Evolutionary conservation across 1,140 invertebrate genomes (phyloP), one percentile per base, ranked within the genome.

Genomic region (Drosophila pectinifera): DNA sequence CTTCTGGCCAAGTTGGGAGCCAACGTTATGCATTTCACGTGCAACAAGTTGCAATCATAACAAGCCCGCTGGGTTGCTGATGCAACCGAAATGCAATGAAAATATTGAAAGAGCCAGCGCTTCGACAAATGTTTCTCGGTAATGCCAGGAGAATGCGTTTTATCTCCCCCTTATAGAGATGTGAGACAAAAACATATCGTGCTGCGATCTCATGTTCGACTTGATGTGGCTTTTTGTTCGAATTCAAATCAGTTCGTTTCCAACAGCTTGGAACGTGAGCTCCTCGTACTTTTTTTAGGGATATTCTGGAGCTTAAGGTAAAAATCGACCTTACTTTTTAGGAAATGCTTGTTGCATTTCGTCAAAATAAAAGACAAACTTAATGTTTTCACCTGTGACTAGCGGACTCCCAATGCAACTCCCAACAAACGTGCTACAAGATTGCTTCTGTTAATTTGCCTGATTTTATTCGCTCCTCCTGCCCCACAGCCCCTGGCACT

Each of bases 31-130:
- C 84, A 89, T 80, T 88, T 88, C 84, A 88, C 84, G 84, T 88
- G 85, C 84, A 88, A 88, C 84, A 88, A 88, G 84, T 88, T 88
- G 84, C 73, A 89, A 84, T 88, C 84, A 88, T 88, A 88, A 88
- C 84, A 88, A 79, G 79, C 49, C 39, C 74, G 16, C 45, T 49
- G 42, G 41, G 41, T 18, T 69, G 75, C 70, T 76, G 76, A 62
- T 73, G 65, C 57, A 83, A 89, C 76, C 56, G 76, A 77, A 89
- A 89, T 88, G 80, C 77, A 88, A 89, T 80, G 77, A 89, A 88
- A 88, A 88, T 80, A 88, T 84, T 84, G 76, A 77, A 88, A 70
- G 63, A 76, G 43, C 51, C 45, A 68, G 58, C 63, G 46, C 51
- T 73, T 43, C 28, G 41, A 68, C 62, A 80, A 63, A 77, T 59